Conservation (phyloP, 1,140 invertebrate genomes). For the Aphelenchoides avenae region DNA sequence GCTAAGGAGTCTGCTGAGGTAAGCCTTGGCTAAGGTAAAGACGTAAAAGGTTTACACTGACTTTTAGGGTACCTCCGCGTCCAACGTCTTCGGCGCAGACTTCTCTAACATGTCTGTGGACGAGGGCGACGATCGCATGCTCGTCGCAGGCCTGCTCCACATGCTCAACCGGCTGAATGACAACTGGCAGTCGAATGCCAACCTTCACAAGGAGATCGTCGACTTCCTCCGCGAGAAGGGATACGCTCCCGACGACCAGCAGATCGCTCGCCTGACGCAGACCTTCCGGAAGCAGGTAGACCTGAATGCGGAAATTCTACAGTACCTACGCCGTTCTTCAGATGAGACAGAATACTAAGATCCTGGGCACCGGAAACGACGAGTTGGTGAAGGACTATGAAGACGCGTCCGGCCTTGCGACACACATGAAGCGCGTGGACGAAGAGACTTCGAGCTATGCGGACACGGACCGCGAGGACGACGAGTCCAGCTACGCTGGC, state of each 20-base stretch:
- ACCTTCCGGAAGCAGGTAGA: neutral
- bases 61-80: neutral
- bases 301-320: neutral
- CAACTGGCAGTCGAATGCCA: too few relatives aligned
- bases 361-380: neutral
- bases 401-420: neutral
- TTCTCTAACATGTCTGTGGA: neutral
- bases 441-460: neutral
- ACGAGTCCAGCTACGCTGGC: too few relatives aligned
- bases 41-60: neutral
- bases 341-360: neutral
- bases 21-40: neutral
- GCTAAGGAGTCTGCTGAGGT: neutral
- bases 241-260: too few relatives aligned
- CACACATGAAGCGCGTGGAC: neutral
- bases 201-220: too few relatives aligned
- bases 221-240: too few relatives aligned
- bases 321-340: neutral
- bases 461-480: too few relatives aligned
- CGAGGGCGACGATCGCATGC: too few relatives aligned
- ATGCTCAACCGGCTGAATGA: too few relatives aligned
- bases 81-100: neutral
- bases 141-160: too few relatives aligned
- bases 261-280: too few relatives aligned
- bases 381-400: conserved; percentile 2